Evolutionary conservation across 2,888 invertebrate genomes (phyloP).

Genomic region (Drosophila seclusa): DNA sequence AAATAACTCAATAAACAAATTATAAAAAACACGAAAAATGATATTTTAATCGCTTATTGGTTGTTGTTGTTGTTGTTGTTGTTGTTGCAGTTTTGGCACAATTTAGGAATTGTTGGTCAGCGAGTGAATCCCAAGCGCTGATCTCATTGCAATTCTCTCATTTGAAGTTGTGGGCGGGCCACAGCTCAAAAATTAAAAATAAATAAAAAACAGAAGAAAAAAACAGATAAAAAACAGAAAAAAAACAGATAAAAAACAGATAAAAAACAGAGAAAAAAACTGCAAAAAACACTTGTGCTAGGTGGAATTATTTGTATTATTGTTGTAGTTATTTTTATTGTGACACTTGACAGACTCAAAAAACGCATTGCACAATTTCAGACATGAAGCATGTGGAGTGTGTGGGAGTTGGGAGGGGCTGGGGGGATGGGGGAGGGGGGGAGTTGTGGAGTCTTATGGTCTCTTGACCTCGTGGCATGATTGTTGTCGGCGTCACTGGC

Average conservation of each 20-base stretch:
- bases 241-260: too few species aligned
- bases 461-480: slow-evolving; percentile 68
- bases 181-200: slow-evolving; percentile 4
- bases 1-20: slow-evolving; percentile 48
- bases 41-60: slow-evolving; percentile 29
- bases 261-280: neutral
- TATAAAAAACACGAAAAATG: slow-evolving; percentile 23
- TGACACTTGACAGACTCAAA: slow-evolving; percentile 49
- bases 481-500: slow-evolving; percentile 54
- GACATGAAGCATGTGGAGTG: slow-evolving; percentile 15
- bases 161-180: slow-evolving; percentile 50
- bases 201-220: neutral
- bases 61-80: slow-evolving; percentile 8
- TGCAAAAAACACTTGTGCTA: slow-evolving; percentile 42
- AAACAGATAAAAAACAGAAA: neutral
- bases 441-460: slow-evolving; percentile 28
- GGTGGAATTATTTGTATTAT: slow-evolving; percentile 31
- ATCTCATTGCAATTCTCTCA: slow-evolving; percentile 69
- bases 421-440: neutral
- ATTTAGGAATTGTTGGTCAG: slow-evolving; percentile 46
- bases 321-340: slow-evolving; percentile 31
- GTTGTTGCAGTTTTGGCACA: slow-evolving; percentile 23
- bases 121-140: slow-evolving; percentile 48
- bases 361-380: slow-evolving; percentile 59
- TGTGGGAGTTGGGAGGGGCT: neutral